These are phyloP conservation scores for Podarcis lilfordi DNA, from an alignment of 2,797 vertebrate genomes.

Conservation along the genomic window DNA sequence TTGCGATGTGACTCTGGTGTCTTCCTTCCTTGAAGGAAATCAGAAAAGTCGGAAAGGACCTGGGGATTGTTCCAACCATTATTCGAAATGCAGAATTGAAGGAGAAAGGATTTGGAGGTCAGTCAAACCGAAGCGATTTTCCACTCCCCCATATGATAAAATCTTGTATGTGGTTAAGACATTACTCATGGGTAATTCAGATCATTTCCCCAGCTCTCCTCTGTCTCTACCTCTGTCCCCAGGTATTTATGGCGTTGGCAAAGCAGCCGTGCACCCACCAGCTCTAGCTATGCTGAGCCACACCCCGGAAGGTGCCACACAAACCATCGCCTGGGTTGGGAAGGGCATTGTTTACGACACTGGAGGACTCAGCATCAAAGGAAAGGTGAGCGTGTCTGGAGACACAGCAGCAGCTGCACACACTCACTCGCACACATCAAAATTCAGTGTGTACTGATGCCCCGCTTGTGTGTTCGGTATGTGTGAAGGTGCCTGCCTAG, in stretches of 20 bases:
- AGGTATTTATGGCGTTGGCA: constrained; percentile 97
- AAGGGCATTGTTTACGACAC: constrained; percentile 99
- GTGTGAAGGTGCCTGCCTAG: no score
- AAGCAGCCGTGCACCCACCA: constrained; percentile 91
- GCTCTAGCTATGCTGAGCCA: constrained; percentile 94
- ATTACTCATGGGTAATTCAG: no score
- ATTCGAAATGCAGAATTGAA: constrained; percentile 93
- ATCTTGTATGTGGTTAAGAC: not conserved
- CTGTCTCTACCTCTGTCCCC: constrained; percentile 20
- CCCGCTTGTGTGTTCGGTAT: no score
- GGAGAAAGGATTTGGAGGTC: constrained; percentile 95
- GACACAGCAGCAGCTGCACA: not conserved
- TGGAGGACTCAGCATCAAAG: constrained; percentile 98
- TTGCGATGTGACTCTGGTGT: not conserved
- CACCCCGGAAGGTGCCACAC: constrained; percentile 92
- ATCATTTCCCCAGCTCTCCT: not conserved
- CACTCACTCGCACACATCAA: not conserved
- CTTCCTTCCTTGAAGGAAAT: constrained; percentile 85
- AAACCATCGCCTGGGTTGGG: constrained; percentile 98
- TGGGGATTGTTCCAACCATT: constrained; percentile 90
- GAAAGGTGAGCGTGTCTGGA: constrained; percentile 83
- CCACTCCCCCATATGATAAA: not conserved
- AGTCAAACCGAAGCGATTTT: constrained; percentile 6
- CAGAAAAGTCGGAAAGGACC: constrained; percentile 87
- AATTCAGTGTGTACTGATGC: not conserved